phyloP scores from a whole-genome alignment of 2,888 invertebrate species.

The Macaria liturata region DNA sequence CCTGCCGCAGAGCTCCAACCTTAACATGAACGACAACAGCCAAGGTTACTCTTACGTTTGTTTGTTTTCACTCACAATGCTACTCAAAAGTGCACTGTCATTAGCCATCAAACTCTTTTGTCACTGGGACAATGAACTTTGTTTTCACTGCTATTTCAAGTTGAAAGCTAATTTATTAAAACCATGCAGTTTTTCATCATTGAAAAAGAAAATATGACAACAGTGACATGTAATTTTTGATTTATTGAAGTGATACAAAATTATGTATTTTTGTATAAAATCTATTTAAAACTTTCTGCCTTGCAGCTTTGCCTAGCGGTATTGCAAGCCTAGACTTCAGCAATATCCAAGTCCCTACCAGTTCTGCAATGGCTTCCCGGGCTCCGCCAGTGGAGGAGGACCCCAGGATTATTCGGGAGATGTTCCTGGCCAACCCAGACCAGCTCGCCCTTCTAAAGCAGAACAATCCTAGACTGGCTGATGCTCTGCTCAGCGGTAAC shows the following conservation, averaged over 20 bases:
- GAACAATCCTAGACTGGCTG: constrained; percentile 96
- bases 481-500: constrained; percentile 93
- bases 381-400: constrained; percentile 87
- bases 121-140: too few relatives aligned
- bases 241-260: constrained; percentile 6
- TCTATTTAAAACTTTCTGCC: constrained; percentile 37
- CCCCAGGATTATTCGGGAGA: constrained; percentile 92
- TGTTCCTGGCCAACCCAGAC: constrained; percentile 95
- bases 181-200: not conserved
- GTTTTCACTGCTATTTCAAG: constrained; percentile 33
- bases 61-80: constrained; percentile 40
- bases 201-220: constrained; percentile 6
- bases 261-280: constrained; percentile 24
- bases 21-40: constrained; percentile 62
- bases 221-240: constrained; percentile 24
- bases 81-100: constrained; percentile 70
- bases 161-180: not conserved
- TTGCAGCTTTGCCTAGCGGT: constrained; percentile 73
- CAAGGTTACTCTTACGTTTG: constrained; percentile 55
- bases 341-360: constrained; percentile 89
- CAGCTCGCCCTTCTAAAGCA: constrained; percentile 95
- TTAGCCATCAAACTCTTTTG: constrained; percentile 17
- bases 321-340: constrained; percentile 91
- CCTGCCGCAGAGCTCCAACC: constrained; percentile 69
- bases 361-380: constrained; percentile 64